phyloP scores from a whole-genome alignment of 2,888 invertebrate genomes.

The Archaeoteleia sp. region DNA sequence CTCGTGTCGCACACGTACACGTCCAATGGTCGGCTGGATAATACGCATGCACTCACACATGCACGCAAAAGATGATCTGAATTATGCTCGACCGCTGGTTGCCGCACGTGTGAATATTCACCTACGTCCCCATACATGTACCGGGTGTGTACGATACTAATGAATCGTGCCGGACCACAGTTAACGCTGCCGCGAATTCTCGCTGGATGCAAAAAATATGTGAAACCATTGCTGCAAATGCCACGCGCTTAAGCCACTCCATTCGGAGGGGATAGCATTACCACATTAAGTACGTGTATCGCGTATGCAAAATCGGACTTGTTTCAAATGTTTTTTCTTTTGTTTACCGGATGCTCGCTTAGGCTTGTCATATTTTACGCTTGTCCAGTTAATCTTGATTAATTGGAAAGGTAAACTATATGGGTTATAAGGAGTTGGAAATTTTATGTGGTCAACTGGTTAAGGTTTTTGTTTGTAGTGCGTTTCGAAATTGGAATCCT shows the following conservation, averaged over 20 bases:
- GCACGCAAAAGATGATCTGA: constrained; percentile 59
- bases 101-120: constrained; percentile 65
- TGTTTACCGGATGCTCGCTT: constrained; percentile 17
- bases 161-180: constrained; percentile 51
- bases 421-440: too few relatives aligned
- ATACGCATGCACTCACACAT: constrained; percentile 35
- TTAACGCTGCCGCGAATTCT: constrained; percentile 52
- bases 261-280: constrained; percentile 50
- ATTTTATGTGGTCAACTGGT: too few relatives aligned
- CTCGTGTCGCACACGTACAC: constrained; percentile 46
- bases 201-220: constrained; percentile 48
- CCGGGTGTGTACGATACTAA: constrained; percentile 51
- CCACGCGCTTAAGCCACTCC: constrained; percentile 49
- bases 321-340: constrained; percentile 39
- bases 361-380: not conserved
- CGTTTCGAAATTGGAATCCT: too few relatives aligned
- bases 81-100: constrained; percentile 65
- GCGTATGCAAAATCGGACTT: constrained; percentile 29
- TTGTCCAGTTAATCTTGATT: not conserved
- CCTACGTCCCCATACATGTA: constrained; percentile 53
- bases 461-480: too few relatives aligned
- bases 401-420: too few relatives aligned
- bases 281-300: constrained; percentile 47
- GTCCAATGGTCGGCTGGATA: too few relatives aligned
- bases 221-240: constrained; percentile 50